Conservation (phyloP, 2,888 invertebrate species). For the Autographa pulchrina region DNA sequence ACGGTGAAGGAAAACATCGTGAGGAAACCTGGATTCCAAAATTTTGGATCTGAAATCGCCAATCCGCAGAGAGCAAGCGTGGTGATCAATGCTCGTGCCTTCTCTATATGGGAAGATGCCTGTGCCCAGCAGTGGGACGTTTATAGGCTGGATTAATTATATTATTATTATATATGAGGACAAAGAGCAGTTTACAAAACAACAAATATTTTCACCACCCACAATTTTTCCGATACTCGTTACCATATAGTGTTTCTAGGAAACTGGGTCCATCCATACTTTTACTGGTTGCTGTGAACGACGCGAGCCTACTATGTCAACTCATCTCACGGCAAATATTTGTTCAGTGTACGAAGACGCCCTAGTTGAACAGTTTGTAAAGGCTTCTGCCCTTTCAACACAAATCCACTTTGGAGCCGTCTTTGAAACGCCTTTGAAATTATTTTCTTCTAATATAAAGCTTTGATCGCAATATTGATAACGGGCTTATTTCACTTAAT, state of each 20-base stretch:
- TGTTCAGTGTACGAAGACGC: constrained; percentile 73
- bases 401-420: constrained; percentile 72
- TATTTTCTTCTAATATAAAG: constrained; percentile 59
- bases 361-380: constrained; percentile 73
- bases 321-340: constrained; percentile 81
- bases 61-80: too few relatives aligned
- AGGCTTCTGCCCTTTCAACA: constrained; percentile 71
- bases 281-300: constrained; percentile 60
- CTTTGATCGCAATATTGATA: constrained; percentile 63
- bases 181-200: background rate
- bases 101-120: too few relatives aligned
- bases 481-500: constrained; percentile 37
- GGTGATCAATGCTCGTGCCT: too few relatives aligned
- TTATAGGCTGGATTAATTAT: too few relatives aligned
- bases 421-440: constrained; percentile 66
- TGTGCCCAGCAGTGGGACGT: too few relatives aligned
- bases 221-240: constrained; percentile 18
- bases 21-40: too few relatives aligned
- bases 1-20: too few relatives aligned
- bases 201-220: background rate
- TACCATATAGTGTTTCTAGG: constrained; percentile 30
- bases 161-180: background rate
- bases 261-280: constrained; percentile 52
- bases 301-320: constrained; percentile 71
- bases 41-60: too few relatives aligned